These are phyloP conservation scores for Peromyscus leucopus DNA, from an alignment of 2,113 vertebrate genomes.

Conservation along the genomic window DNA sequence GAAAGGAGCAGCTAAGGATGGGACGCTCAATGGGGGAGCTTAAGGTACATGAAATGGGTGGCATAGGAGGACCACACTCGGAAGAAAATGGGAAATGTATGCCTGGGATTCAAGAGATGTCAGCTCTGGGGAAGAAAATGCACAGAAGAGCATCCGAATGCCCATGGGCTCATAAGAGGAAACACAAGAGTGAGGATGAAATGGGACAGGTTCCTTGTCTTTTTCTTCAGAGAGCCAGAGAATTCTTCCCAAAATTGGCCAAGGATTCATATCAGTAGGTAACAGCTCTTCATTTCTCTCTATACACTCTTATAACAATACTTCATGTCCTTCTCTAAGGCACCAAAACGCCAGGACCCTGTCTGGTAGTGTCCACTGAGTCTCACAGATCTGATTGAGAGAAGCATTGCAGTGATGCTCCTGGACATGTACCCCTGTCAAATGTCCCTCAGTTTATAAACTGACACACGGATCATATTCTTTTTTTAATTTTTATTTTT, in stretches of 20 bases:
- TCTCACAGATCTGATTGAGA: background rate
- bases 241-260: background rate
- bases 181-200: no score
- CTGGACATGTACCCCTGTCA: rapidly evolving
- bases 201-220: background rate
- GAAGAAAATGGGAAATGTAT: background rate
- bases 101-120: background rate
- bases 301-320: background rate
- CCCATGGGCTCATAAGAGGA: background rate
- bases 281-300: background rate
- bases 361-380: background rate
- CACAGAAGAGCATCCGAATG: background rate
- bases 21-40: background rate
- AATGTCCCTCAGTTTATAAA: background rate
- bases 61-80: background rate
- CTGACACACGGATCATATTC: background rate
- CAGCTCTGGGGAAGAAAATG: background rate
- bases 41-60: background rate
- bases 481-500: no score
- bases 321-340: background rate
- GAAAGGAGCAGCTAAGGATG: background rate
- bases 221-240: background rate
- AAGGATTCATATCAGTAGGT: background rate
- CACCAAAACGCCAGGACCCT: background rate
- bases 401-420: rapidly evolving